Percentiles rank a stretch among this genome's conserved stretches.
Conservation (phyloP, 2,888 invertebrate species). For the Lamellibrachia columna region DNA sequence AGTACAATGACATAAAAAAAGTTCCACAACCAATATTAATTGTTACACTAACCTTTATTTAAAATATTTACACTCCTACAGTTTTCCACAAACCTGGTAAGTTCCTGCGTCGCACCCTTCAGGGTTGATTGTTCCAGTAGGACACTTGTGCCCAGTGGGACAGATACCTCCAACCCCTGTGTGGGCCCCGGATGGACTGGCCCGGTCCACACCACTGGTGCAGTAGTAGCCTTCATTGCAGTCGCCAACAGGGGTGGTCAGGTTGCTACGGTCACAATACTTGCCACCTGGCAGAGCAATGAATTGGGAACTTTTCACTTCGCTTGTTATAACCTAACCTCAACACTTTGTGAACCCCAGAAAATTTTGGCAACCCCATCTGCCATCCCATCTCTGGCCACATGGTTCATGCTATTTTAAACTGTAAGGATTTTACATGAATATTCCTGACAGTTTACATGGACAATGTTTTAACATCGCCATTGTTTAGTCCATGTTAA, state of each 20-base stretch:
- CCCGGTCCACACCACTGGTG: constrained; percentile 54
- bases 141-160: constrained; percentile 57
- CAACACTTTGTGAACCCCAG: neutral
- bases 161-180: constrained; percentile 62
- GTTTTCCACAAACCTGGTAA: constrained; percentile 52
- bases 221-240: constrained; percentile 61
- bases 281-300: constrained; percentile 36
- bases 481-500: too few species aligned
- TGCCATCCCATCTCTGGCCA: neutral
- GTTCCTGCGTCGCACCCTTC: constrained; percentile 56
- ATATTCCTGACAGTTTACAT: too few species aligned
- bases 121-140: constrained; percentile 50
- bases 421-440: too few species aligned
- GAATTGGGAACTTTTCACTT: neutral
- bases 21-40: too few species aligned
- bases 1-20: too few species aligned
- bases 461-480: too few species aligned
- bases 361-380: neutral
- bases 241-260: constrained; percentile 53
- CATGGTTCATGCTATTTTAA: too few species aligned
- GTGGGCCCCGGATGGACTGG: constrained; percentile 56
- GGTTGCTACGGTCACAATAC: constrained; percentile 50
- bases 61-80: neutral
- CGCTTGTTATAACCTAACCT: neutral
- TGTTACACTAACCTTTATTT: neutral